These are phyloP conservation scores for Apogon talboti DNA, from an alignment of 2,797 vertebrate genomes.

Conservation along the genomic window DNA sequence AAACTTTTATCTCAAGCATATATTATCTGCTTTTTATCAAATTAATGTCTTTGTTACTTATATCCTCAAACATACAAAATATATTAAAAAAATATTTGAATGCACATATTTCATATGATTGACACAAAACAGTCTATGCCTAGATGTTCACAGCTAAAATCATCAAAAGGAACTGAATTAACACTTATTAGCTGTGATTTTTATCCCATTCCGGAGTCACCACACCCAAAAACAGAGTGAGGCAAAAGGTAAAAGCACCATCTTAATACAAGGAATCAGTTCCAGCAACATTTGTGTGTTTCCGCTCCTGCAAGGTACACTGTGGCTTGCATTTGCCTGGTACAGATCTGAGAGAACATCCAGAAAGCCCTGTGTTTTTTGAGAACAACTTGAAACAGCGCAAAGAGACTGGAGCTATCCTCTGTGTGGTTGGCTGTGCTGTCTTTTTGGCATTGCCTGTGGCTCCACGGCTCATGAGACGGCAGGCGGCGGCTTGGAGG, in stretches of 20 bases:
- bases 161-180: conserved; percentile 5
- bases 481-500: conserved; percentile 54
- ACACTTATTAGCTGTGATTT: not conserved
- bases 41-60: not conserved
- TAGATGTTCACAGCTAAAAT: not conserved
- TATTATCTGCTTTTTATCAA: not conserved
- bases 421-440: conserved; percentile 70
- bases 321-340: conserved; percentile 58
- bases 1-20: too few relatives aligned
- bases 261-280: conserved; percentile 45
- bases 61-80: not conserved
- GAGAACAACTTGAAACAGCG: conserved; percentile 70
- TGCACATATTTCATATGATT: not conserved
- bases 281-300: conserved; percentile 34
- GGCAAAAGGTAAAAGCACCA: conserved; percentile 8
- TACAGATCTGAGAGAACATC: conserved; percentile 73
- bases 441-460: conserved; percentile 70
- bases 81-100: not conserved
- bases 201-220: conserved; percentile 8
- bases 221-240: conserved; percentile 15
- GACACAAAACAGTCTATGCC: not conserved
- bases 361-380: conserved; percentile 65
- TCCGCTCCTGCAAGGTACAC: conserved; percentile 56
- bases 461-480: conserved; percentile 71
- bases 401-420: conserved; percentile 67